Evolutionary conservation across 2,797 vertebrate genomes (phyloP), one percentile per base, ranked within the genome.

Genomic region (Ceryle rudis): DNA sequence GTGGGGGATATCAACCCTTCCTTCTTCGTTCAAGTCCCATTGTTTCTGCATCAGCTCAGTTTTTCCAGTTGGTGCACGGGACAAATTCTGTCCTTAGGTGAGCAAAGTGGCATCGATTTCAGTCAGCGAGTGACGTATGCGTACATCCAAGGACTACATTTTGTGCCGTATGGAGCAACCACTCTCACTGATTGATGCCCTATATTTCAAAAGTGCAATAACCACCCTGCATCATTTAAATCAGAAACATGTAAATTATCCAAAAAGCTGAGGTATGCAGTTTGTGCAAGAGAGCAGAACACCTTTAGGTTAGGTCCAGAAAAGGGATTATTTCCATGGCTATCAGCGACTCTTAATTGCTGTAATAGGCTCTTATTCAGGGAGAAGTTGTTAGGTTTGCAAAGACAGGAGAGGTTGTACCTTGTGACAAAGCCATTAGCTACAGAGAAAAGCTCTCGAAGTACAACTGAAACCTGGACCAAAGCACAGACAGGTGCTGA

Each of bases 271-370:
- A 93, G 67, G 46, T 72, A 26, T 33, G 69, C 60, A 61, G 14
- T 44, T 65, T 2, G 0, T 69, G 42, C 41, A 90, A 57, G 46
- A 81, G 25, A 80, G 54, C 69, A 60, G 44, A 73, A 46, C 58
- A 70, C 75, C 85, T 77, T 62, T 7, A 28, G 49, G 7, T 46
- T 65, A 74, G 90, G 80, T 83, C 77, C 74, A 74, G 75, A 86
- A 94, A 88, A n/a, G 11, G 6, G 18, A 88, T 42, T 58, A 83
- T 83, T 95, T 74, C 91, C 80, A 79, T 65, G 54, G 57, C 77
- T 91, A 77, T 77, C 65, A 93, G 61, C 35, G 86, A 78, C n/a
- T 54, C 54, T 88, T 91, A 88, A 93, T 91, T 91, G 80, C 80
- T n/a, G 12, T 81, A 90, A 90, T 42, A 79, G 82, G 28, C n/a